Evolutionary conservation across 2,888 invertebrate genomes (phyloP).

Genomic region (Eupithecia subumbrata): DNA sequence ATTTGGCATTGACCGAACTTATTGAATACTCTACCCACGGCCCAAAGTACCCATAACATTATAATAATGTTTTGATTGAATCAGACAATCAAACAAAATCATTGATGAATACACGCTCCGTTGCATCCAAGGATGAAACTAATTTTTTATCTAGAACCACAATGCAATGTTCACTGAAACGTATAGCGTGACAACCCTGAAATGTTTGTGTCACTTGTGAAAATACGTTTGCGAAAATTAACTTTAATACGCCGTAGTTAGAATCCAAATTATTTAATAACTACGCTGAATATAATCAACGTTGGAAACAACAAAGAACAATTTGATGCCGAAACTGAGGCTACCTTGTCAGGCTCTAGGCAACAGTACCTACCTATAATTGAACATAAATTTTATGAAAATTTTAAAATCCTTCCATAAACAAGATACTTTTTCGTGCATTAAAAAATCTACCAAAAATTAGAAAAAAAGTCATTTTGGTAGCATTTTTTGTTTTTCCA

Average conservation of each 20-base stretch:
- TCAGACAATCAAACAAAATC: constrained; percentile 1
- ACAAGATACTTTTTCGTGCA: too few relatives aligned
- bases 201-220: constrained; percentile 1
- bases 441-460: too few relatives aligned
- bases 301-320: not conserved
- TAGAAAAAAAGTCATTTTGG: too few relatives aligned
- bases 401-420: too few relatives aligned
- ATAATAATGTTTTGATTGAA: constrained; percentile 7
- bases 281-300: not conserved
- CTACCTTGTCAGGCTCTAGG: not conserved
- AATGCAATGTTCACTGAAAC: constrained; percentile 51
- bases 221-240: not conserved
- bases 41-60: not conserved
- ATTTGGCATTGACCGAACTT: constrained; percentile 1
- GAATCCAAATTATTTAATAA: not conserved
- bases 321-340: not conserved
- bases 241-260: not conserved
- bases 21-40: not conserved
- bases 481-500: not conserved
- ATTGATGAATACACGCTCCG: constrained; percentile 58
- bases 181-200: constrained; percentile 25
- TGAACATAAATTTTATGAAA: too few relatives aligned
- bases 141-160: constrained; percentile 65
- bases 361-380: not conserved
- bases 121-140: constrained; percentile 73